These are phyloP conservation scores for Ditula angustiorana DNA, from an alignment of 2,888 invertebrate species.

Conservation along the genomic window DNA sequence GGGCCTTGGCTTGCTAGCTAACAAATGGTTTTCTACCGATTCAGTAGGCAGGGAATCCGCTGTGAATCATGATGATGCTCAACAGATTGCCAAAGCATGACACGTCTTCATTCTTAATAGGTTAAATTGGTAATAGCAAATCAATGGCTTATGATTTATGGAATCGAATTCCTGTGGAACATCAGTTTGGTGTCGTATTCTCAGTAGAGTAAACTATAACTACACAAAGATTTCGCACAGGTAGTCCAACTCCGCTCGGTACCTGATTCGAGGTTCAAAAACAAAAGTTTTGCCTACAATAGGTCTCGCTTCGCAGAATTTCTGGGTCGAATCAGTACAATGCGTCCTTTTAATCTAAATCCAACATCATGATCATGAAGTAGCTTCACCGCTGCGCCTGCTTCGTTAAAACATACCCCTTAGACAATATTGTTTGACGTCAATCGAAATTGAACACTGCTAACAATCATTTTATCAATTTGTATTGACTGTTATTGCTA, in stretches of 20 bases:
- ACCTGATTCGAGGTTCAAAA: conserved; percentile 3
- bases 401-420: conserved; percentile 26
- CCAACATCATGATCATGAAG: conserved; percentile 5
- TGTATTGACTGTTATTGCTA: conserved; percentile 48
- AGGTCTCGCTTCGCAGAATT: conserved; percentile 12
- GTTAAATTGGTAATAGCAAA: neutral
- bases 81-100: conserved; percentile 7
- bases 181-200: neutral
- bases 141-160: no score
- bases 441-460: conserved; percentile 59
- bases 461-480: conserved; percentile 62
- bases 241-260: neutral
- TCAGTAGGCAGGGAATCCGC: conserved; percentile 15
- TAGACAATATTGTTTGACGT: conserved; percentile 60
- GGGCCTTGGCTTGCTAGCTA: conserved; percentile 55
- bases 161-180: neutral
- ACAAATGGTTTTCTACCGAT: conserved; percentile 43
- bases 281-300: conserved; percentile 6
- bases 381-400: neutral
- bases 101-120: neutral
- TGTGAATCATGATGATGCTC: conserved; percentile 20
- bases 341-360: conserved; percentile 27
- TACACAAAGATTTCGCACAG: neutral
- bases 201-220: neutral
- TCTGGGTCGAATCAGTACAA: conserved; percentile 6